Conservation (phyloP, 2,113 vertebrate genomes). For the Athene noctua region DNA sequence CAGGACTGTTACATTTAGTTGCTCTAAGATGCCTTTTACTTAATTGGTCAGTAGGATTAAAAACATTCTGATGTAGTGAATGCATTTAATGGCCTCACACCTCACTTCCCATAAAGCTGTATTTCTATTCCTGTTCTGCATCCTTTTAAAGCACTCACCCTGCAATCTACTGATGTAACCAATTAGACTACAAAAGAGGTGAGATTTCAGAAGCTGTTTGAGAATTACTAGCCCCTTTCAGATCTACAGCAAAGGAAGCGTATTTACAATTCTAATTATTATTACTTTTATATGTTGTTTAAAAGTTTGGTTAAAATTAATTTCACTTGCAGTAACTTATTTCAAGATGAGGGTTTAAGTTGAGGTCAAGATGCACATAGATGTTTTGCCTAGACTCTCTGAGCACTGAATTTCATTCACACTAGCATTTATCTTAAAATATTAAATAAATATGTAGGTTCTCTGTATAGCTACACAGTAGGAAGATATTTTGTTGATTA, state of each 20-base stretch:
- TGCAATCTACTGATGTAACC: conserved; percentile 57
- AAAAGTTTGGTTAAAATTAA: not conserved
- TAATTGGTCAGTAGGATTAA: conserved; percentile 70
- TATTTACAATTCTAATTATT: not conserved
- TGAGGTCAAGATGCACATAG: not conserved
- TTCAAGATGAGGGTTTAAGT: conserved; percentile 1
- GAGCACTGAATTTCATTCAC: not conserved
- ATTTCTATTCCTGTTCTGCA: conserved; percentile 57
- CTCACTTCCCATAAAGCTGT: conserved; percentile 59
- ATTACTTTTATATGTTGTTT: conserved; percentile 5
- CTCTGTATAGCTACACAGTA: not conserved
- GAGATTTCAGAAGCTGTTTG: conserved; percentile 40
- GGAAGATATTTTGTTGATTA: not conserved
- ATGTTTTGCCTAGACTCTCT: not conserved
- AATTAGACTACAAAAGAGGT: conserved; percentile 69
- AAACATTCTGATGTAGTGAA: conserved; percentile 48
- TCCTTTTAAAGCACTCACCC: conserved; percentile 59
- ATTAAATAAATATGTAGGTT: not conserved
- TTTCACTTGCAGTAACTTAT: conserved; percentile 14
- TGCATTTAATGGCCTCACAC: conserved; percentile 70
- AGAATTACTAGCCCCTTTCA: not conserved
- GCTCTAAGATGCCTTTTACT: conserved; percentile 50
- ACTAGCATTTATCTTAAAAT: not conserved
- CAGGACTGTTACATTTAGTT: conserved; percentile 4
- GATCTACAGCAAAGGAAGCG: not conserved